These are phyloP conservation scores for Phortica magna DNA, from an alignment of 2,888 invertebrate species.

Conservation along the genomic window DNA sequence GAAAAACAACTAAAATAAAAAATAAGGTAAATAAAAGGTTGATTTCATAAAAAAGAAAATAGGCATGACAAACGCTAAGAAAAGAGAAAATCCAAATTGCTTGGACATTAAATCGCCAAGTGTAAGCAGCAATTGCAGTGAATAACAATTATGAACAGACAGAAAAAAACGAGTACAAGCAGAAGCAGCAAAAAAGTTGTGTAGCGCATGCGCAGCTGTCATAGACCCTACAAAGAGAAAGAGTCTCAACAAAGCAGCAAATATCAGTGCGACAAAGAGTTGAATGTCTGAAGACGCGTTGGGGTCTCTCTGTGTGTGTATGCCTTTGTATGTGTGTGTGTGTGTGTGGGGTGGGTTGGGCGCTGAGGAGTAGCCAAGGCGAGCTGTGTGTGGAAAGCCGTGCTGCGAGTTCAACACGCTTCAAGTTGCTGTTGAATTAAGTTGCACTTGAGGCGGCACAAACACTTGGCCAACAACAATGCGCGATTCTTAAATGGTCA, in stretches of 20 bases:
- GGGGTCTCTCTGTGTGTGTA: too few relatives aligned
- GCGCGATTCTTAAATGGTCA: neutral
- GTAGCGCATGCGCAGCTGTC: slow-evolving; percentile 14
- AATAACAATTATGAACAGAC: neutral
- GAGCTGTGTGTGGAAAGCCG: neutral
- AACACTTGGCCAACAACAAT: neutral
- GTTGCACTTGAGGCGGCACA: neutral
- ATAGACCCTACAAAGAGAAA: neutral
- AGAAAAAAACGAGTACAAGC: neutral
- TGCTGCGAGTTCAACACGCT: neutral
- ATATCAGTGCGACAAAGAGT: neutral
- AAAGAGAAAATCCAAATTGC: slow-evolving; percentile 39
- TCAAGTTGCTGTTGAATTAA: neutral
- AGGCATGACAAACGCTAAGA: neutral
- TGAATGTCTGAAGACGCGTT: too few relatives aligned
- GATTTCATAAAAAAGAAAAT: neutral
- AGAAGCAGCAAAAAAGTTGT: neutral
- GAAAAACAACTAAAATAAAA: neutral
- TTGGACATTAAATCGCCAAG: slow-evolving; percentile 18
- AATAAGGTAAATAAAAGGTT: neutral
- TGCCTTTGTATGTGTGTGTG: neutral
- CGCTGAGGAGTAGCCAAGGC: neutral
- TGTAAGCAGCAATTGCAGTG: too few relatives aligned
- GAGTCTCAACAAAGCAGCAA: neutral
- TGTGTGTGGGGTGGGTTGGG: neutral